These are phyloP conservation scores for Chrysocyon brachyurus DNA, from an alignment of 2,797 vertebrate genomes.

Conservation along the genomic window DNA sequence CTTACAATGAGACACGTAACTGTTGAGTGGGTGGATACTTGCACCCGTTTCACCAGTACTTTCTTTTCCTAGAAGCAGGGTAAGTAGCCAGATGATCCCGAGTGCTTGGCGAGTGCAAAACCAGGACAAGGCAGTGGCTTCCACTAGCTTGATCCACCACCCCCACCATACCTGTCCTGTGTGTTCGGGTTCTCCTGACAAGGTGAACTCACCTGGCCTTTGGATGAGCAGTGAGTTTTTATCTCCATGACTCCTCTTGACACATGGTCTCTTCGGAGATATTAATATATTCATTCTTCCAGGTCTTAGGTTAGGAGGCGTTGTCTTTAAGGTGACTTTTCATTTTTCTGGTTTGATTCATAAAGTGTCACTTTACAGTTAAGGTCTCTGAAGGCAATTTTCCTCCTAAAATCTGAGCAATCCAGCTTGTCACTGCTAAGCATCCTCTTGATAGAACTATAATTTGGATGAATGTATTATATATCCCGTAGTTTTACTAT, in stretches of 20 bases:
- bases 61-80: not conserved
- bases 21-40: not conserved
- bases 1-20: not conserved
- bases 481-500: not conserved
- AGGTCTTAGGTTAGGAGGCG: not conserved
- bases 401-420: not conserved
- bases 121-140: not conserved
- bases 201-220: not conserved
- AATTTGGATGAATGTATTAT: not conserved
- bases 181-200: not conserved
- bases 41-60: not conserved
- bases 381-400: not conserved
- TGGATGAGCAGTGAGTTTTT: not conserved
- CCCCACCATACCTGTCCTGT: too few species aligned
- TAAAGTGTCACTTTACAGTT: not conserved
- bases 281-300: not conserved
- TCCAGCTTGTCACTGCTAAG: not conserved
- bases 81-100: not conserved
- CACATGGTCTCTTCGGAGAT: not conserved
- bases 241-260: not conserved
- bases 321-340: not conserved
- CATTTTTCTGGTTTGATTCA: not conserved
- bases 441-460: not conserved
- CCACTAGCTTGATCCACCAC: not conserved
- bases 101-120: not conserved